Evolutionary conservation across 1,140 invertebrate species (phyloP).

Genomic region (Drosophila kohkoa): DNA sequence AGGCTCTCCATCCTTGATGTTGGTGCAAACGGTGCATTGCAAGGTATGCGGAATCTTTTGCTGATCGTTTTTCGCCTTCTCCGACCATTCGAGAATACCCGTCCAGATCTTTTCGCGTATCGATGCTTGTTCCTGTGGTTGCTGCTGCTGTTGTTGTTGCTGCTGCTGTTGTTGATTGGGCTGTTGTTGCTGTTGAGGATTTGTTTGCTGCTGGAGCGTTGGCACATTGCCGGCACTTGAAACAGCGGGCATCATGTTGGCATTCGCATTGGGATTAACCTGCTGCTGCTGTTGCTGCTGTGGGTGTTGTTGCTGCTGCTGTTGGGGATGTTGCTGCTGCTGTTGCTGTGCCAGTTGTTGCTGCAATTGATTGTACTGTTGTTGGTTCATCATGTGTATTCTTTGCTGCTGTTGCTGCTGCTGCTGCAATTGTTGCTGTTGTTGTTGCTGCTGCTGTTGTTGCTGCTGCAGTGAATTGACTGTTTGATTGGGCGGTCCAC

Average conservation of each 20-base stretch:
- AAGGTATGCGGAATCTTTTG: conserved; percentile 93
- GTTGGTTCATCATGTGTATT: conserved; percentile 74
- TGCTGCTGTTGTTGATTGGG: conserved; percentile 66
- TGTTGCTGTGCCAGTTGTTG: conserved; percentile 85
- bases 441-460: conserved; percentile 75
- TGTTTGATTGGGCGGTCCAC: conserved; percentile 87
- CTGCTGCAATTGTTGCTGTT: conserved; percentile 66
- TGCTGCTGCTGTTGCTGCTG: conserved; percentile 84
- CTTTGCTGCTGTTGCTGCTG: conserved; percentile 80
- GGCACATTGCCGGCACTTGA: conserved; percentile 59
- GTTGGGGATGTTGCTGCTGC: conserved; percentile 61
- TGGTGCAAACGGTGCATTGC: conserved; percentile 92
- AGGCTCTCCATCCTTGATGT: conserved; percentile 92
- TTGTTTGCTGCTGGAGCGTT: conserved; percentile 51
- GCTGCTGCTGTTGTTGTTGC: conserved; percentile 52
- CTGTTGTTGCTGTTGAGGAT: conserved; percentile 62
- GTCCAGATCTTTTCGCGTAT: conserved; percentile 89
- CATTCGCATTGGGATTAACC: conserved; percentile 66
- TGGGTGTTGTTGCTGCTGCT: conserved; percentile 85
- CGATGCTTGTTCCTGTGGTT: conserved; percentile 56
- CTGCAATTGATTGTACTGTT: conserved; percentile 84
- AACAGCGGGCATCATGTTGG: conserved; percentile 67
- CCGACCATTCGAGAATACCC: conserved; percentile 95
- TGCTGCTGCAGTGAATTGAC: conserved; percentile 85
- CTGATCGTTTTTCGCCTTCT: conserved; percentile 91